Evolutionary conservation across 2,113 vertebrate genomes (phyloP).

Genomic region (western clawed frog (Xenopus tropicalis)): UCB_Xtro_10.0 CM004450.2:90387501-90388000

Average conservation of each 20-base stretch:
- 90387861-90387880: not conserved
- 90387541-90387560: conserved; percentile 24
- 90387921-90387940: too few species aligned
- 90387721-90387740: conserved; percentile 24
- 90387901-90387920: too few species aligned
- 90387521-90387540: conserved; percentile 33
- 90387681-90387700: conserved; percentile 37
- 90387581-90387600: conserved; percentile 1
- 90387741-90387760: conserved; percentile 14
- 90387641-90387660: conserved; percentile 26
- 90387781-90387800: conserved; percentile 10
- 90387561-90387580: conserved; percentile 25
- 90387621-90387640: conserved; percentile 41
- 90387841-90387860: not conserved
- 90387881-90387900: too few species aligned
- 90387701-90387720: conserved; percentile 16
- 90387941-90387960: too few species aligned
- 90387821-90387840: not conserved
- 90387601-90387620: conserved; percentile 11
- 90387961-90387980: too few species aligned
- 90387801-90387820: not conserved
- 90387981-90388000: too few species aligned
- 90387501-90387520: conserved; percentile 23
- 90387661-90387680: conserved; percentile 19
- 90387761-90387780: conserved; percentile 7